Percentiles rank a stretch among this genome's conserved stretches.
Conservation (phyloP, 2,797 vertebrate species). For the Myotis vivesi region DNA sequence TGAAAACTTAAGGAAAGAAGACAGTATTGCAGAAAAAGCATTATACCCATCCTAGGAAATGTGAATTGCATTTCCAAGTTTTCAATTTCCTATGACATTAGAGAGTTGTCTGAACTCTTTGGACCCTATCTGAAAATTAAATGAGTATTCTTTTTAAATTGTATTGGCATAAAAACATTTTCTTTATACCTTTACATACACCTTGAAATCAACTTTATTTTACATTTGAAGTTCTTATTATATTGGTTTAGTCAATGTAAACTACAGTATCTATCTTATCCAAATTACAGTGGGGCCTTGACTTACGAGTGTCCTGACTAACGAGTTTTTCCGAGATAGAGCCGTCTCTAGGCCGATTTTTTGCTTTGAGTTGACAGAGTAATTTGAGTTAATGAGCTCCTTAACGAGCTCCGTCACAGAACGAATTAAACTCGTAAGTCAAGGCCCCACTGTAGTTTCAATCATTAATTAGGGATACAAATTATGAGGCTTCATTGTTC, state of each 20-base stretch:
- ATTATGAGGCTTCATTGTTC: neutral
- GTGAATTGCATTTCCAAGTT: neutral
- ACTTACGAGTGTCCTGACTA: no score
- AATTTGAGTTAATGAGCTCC: no score
- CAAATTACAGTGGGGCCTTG: neutral
- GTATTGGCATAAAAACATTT: neutral
- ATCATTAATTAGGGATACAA: conserved; percentile 1
- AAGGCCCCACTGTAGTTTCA: neutral
- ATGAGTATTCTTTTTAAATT: neutral
- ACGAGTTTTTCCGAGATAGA: no score
- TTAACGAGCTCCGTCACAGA: no score
- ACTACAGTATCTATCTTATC: neutral
- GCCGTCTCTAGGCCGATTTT: no score
- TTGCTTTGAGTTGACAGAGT: no score
- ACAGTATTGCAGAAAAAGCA: neutral
- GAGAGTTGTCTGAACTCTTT: neutral
- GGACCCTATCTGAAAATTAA: neutral
- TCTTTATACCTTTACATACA: neutral
- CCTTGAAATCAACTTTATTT: neutral
- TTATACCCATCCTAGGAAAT: neutral
- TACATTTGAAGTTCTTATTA: conserved; percentile 12
- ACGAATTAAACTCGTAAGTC: no score
- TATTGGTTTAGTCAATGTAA: conserved; percentile 14
- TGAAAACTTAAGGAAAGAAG: neutral
- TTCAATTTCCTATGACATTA: neutral